Evolutionary conservation across 2,797 vertebrate genomes (phyloP).

Genomic region (Brachyalestes nurse): DNA sequence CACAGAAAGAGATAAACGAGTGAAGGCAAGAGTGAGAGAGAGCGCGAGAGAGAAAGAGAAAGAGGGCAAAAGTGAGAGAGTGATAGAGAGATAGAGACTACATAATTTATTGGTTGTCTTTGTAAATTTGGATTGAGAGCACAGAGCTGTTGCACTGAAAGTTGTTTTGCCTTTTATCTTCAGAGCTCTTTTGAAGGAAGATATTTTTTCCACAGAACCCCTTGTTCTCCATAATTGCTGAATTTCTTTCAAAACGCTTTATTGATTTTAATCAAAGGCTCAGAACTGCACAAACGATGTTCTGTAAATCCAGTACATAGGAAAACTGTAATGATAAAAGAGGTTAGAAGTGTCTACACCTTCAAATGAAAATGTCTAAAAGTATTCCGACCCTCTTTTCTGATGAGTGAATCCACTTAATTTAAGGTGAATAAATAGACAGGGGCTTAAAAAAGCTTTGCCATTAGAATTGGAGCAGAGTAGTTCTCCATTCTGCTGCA

Average conservation of each 20-base stretch:
- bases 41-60: no score
- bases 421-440: no score
- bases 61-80: no score
- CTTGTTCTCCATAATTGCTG: neutral
- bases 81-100: neutral
- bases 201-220: neutral
- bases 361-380: no score
- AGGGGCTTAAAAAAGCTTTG: no score
- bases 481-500: neutral
- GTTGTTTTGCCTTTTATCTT: conserved; percentile 1
- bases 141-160: neutral
- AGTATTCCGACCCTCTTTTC: no score
- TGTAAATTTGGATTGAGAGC: neutral
- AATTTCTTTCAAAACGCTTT: neutral
- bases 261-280: neutral
- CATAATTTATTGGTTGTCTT: neutral
- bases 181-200: neutral
- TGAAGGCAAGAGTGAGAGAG: no score
- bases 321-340: neutral
- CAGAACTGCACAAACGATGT: neutral
- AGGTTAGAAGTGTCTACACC: neutral
- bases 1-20: neutral
- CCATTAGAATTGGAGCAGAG: no score
- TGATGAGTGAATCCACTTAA: no score
- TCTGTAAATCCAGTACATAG: neutral